Conservation (phyloP, 2,888 invertebrate genomes). For the Unio delphinus region DNA sequence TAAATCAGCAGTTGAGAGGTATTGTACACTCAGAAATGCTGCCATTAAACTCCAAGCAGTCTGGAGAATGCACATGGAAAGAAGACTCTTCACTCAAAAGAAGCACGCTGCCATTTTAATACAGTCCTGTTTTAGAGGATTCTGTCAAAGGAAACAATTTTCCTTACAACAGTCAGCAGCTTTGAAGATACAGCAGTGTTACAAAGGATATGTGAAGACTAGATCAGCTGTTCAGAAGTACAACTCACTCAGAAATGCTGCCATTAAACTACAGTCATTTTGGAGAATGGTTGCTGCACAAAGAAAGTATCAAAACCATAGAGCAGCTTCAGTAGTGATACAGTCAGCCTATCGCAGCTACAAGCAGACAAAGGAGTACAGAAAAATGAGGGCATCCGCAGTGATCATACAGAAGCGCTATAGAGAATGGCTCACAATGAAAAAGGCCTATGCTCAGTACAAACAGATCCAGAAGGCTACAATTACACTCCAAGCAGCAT, state of each 20-base stretch:
- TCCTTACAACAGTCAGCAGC: constrained; percentile 16
- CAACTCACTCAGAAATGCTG: too few species aligned
- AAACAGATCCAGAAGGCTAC: background rate
- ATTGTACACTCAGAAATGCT: constrained; percentile 13
- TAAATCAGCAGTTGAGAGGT: constrained; percentile 8
- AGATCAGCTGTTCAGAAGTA: too few species aligned
- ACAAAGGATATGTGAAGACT: too few species aligned
- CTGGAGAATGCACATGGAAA: constrained; percentile 12
- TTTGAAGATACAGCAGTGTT: constrained; percentile 33
- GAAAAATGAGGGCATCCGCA: constrained; percentile 5
- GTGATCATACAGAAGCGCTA: constrained; percentile 18
- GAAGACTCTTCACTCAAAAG: constrained; percentile 9
- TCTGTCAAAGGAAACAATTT: constrained; percentile 6
- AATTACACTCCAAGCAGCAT: constrained; percentile 4
- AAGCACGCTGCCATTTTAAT: constrained; percentile 27
- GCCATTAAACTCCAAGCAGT: constrained; percentile 37
- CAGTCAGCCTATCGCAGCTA: constrained; percentile 27
- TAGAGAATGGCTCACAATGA: constrained; percentile 12
- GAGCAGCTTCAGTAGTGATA: constrained; percentile 7
- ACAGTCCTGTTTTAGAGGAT: constrained; percentile 23
- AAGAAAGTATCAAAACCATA: too few species aligned
- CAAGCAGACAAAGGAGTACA: constrained; percentile 7
- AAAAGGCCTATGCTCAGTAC: background rate
- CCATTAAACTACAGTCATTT: too few species aligned
- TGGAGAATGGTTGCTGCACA: too few species aligned